Conservation (phyloP, 2,888 invertebrate species). For the Pseudococcus jackbeardsleyi region DNA sequence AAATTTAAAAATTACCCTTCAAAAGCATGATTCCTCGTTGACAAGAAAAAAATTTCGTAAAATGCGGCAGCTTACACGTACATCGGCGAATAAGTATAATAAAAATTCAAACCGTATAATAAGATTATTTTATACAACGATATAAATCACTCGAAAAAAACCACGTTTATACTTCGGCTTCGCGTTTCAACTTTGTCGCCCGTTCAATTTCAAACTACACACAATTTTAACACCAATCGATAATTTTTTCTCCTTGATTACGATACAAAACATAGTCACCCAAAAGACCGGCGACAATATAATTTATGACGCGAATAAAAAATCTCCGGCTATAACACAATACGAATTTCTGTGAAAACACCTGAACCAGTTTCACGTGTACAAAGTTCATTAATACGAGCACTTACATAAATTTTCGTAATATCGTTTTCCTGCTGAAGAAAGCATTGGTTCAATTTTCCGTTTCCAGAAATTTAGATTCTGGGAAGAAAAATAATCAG, state of each 20-base stretch:
- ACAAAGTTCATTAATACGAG: not conserved
- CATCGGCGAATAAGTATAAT: not conserved
- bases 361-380: not conserved
- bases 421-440: not conserved
- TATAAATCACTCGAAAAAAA: not conserved
- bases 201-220: not conserved
- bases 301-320: not conserved
- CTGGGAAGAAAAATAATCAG: not conserved
- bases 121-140: conserved; percentile 14
- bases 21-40: not conserved
- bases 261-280: not conserved
- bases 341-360: not conserved
- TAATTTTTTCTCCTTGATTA: conserved; percentile 24
- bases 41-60: not conserved
- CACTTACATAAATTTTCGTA: not conserved
- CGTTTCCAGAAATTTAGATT: not conserved
- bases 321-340: not conserved
- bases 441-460: not conserved
- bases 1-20: not conserved
- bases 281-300: not conserved
- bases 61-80: not conserved
- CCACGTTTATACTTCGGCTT: not conserved
- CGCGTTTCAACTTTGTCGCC: not conserved
- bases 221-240: not conserved
- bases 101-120: not conserved